A percentile compares a stretch with the other conserved stretches of the same genome.
These are phyloP conservation scores for Xestobium rufovillosum DNA, from an alignment of 2,888 invertebrate species.

Conservation along the genomic window DNA sequence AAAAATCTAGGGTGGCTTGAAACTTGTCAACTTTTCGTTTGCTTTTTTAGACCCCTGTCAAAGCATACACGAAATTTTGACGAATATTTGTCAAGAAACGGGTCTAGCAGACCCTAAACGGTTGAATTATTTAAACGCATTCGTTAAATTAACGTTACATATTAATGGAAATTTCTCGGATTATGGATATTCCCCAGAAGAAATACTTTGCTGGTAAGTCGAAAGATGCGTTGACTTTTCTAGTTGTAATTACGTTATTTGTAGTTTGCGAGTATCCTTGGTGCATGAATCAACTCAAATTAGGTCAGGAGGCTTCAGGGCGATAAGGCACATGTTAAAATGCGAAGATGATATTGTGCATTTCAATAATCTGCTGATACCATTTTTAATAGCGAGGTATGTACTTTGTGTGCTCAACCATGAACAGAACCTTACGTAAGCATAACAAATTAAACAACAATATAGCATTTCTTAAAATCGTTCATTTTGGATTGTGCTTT, in stretches of 20 bases:
- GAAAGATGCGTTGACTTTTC: constrained; percentile 9
- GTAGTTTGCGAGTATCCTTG: constrained; percentile 76
- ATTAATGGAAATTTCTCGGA: constrained; percentile 52
- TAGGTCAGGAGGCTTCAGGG: constrained; percentile 80
- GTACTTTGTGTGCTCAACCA: constrained; percentile 17
- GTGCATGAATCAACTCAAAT: constrained; percentile 84
- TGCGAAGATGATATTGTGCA: constrained; percentile 70
- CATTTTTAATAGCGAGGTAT: constrained; percentile 73
- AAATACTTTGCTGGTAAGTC: constrained; percentile 73
- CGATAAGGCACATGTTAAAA: constrained; percentile 75
- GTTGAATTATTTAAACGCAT: constrained; percentile 79
- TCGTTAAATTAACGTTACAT: constrained; percentile 70
- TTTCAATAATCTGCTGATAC: constrained; percentile 75
- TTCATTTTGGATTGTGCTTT: constrained; percentile 2
- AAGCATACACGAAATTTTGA: constrained; percentile 58
- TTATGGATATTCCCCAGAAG: constrained; percentile 68
- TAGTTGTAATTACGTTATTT: constrained; percentile 35
- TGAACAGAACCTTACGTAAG: too few relatives aligned
- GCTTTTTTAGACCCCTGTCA: constrained; percentile 47
- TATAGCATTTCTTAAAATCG: not conserved
- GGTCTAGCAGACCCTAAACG: constrained; percentile 68
- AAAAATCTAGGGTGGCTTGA: constrained; percentile 10
- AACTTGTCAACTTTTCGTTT: constrained; percentile 8
- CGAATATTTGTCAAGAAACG: constrained; percentile 54
- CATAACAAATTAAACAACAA: not conserved